Evolutionary conservation across 2,113 vertebrate species (phyloP).

Genomic region (Apistogramma diplotaenia): DNA sequence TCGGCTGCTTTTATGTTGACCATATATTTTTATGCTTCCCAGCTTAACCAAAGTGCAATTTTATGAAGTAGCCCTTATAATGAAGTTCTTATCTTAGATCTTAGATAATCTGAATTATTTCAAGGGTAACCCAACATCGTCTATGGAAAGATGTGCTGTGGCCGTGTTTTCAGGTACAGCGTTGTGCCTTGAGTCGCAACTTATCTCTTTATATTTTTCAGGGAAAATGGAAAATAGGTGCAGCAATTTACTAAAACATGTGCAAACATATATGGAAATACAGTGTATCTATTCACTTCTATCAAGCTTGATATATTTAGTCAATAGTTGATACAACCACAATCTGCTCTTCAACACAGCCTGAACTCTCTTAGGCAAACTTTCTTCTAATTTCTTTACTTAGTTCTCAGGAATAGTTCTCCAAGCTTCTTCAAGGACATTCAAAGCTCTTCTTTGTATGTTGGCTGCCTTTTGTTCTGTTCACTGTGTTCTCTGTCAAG

Average conservation of each 20-base stretch:
- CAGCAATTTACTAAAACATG: background rate
- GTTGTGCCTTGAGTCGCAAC: background rate
- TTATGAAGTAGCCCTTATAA: background rate
- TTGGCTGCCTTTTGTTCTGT: background rate
- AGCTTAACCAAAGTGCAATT: background rate
- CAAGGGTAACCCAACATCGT: background rate
- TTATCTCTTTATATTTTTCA: background rate
- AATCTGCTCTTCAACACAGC: too few relatives aligned
- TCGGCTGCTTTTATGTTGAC: conserved; percentile 7
- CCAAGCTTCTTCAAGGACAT: background rate
- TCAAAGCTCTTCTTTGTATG: background rate
- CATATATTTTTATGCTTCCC: background rate
- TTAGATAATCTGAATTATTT: background rate
- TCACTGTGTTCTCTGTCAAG: background rate
- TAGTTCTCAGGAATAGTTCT: background rate
- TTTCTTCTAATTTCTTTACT: background rate
- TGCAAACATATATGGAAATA: background rate
- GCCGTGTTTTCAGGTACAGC: background rate
- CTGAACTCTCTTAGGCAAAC: too few relatives aligned
- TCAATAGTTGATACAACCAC: too few relatives aligned
- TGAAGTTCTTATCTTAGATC: background rate
- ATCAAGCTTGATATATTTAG: too few relatives aligned
- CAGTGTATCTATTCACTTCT: background rate
- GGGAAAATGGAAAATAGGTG: background rate
- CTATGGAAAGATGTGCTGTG: background rate